Conservation (phyloP, 1,140 invertebrate genomes). For the Hypothenemus hampei region DNA sequence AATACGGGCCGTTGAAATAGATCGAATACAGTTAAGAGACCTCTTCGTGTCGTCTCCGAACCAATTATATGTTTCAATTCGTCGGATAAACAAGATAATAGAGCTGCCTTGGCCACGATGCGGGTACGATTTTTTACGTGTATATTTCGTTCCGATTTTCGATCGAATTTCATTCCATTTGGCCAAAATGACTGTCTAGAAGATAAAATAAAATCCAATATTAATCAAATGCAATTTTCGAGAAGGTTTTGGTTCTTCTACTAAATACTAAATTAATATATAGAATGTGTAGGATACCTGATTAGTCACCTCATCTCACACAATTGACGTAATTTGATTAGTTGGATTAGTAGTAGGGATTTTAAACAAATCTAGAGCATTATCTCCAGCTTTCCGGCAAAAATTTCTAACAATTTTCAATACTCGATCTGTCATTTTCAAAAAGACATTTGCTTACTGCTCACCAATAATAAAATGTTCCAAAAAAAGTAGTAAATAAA, state of each 20-base stretch:
- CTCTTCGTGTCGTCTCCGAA: slow-evolving; percentile 79
- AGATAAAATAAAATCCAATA: neutral
- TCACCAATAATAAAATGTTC: no score
- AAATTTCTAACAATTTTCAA: no score
- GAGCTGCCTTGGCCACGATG: slow-evolving; percentile 78
- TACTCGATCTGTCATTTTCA: no score
- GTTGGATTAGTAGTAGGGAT: no score
- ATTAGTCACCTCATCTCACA: no score
- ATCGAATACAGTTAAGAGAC: slow-evolving; percentile 84
- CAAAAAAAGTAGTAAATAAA: no score
- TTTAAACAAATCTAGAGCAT: no score
- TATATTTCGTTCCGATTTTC: slow-evolving; percentile 59
- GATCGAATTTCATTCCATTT: slow-evolving; percentile 61
- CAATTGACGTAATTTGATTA: no score
- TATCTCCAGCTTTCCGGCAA: no score
- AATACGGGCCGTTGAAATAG: slow-evolving; percentile 80
- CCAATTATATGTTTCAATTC: slow-evolving; percentile 90
- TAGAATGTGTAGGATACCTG: no score
- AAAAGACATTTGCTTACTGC: no score
- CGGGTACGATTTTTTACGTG: slow-evolving; percentile 73
- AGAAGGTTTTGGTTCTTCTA: neutral
- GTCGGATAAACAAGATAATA: slow-evolving; percentile 77
- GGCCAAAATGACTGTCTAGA: slow-evolving; percentile 75
- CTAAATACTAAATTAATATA: no score
- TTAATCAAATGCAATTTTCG: neutral